Evolutionary conservation across 35 echinoderm and acorn worm species (phyloP).

Genomic region (Lytechinus pictus): DNA sequence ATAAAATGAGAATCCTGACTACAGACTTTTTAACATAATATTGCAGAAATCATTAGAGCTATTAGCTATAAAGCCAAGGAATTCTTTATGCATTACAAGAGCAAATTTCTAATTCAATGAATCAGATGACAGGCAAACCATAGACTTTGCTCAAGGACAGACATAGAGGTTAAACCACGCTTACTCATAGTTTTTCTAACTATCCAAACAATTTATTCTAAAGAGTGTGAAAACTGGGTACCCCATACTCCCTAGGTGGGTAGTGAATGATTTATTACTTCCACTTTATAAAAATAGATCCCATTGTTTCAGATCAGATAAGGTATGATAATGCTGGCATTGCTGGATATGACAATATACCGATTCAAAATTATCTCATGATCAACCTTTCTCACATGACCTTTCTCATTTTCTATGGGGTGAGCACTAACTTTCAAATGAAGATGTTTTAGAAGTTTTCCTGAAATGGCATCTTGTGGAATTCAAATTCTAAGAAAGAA

Average conservation of each 20-base stretch:
- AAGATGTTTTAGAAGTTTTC: too few relatives aligned
- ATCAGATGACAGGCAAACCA: not conserved
- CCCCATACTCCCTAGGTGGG: not conserved
- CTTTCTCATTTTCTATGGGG: too few relatives aligned
- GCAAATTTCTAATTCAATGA: not conserved
- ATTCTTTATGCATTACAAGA: not conserved
- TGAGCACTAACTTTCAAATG: too few relatives aligned
- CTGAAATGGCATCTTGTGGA: too few relatives aligned
- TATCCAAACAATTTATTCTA: not conserved
- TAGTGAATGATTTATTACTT: slow-evolving; percentile 5
- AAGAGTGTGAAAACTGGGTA: not conserved
- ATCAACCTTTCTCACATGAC: too few relatives aligned
- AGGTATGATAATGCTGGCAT: not conserved
- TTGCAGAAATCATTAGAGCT: too few relatives aligned
- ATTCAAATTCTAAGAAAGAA: too few relatives aligned
- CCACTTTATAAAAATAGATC: not conserved
- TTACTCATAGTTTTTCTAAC: not conserved
- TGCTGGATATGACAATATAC: not conserved
- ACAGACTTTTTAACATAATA: too few relatives aligned
- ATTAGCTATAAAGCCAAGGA: too few relatives aligned
- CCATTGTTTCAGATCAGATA: not conserved
- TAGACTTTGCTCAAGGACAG: not conserved
- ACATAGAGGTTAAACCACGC: not conserved
- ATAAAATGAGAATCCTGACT: too few relatives aligned
- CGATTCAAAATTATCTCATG: too few relatives aligned